These are phyloP conservation scores for Ictalurus punctatus DNA, from an alignment of 2,113 vertebrate species.

Conservation along the genomic window DNA sequence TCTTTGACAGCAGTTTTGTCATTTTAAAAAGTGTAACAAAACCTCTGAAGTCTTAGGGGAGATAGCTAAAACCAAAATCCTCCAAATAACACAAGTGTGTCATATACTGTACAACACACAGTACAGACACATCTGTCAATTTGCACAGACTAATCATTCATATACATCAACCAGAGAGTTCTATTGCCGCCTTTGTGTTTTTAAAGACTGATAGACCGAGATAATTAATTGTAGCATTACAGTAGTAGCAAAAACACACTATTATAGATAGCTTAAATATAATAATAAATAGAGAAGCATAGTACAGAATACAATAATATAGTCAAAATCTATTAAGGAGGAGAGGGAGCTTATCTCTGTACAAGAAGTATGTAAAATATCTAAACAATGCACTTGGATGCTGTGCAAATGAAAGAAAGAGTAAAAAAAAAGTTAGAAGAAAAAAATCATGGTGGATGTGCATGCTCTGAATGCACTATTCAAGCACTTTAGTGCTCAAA, in stretches of 20 bases:
- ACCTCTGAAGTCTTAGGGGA: conserved; percentile 5
- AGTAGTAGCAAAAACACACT: no score
- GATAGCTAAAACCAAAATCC: conserved; percentile 33
- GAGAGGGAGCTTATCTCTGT: neutral
- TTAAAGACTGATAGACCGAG: neutral
- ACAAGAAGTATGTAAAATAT: neutral
- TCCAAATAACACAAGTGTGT: conserved; percentile 34
- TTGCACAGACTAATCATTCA: conserved; percentile 11
- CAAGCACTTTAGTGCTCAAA: neutral
- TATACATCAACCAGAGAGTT: neutral
- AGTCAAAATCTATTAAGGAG: neutral
- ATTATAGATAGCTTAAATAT: neutral
- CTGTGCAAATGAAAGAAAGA: neutral
- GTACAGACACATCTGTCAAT: conserved; percentile 2
- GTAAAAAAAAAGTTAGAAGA: neutral
- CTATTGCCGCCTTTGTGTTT: neutral
- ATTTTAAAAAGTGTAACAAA: conserved; percentile 40
- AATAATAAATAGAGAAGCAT: neutral
- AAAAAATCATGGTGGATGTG: neutral
- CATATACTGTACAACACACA: conserved; percentile 12
- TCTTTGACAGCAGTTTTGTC: conserved; percentile 47
- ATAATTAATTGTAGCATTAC: neutral
- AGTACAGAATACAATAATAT: neutral
- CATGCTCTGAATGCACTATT: neutral
- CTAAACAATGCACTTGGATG: neutral